A percentile compares a stretch with the other conserved stretches of the same genome.
These are phyloP conservation scores for Verasper variegatus DNA, from an alignment of 2,113 vertebrate species.

Conservation along the genomic window DNA sequence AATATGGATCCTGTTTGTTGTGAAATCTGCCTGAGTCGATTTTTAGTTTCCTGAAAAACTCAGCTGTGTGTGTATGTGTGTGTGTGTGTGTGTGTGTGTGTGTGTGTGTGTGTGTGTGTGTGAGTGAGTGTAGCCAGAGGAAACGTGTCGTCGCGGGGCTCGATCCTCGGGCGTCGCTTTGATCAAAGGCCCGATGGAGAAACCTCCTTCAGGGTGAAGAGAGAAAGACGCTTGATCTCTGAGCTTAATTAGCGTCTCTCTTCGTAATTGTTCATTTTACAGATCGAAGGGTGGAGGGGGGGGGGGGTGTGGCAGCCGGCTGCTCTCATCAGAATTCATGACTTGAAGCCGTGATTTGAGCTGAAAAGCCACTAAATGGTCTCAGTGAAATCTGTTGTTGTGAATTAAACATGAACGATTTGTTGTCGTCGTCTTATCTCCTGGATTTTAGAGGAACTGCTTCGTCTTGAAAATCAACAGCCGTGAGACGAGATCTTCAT, in stretches of 20 bases:
- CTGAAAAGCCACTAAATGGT: constrained; percentile 46
- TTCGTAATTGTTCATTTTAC: constrained; percentile 63
- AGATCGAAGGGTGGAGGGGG: neutral
- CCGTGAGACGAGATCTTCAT: too few species aligned
- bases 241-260: constrained; percentile 58
- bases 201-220: constrained; percentile 44
- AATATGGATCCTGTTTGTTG: constrained; percentile 50
- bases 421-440: neutral
- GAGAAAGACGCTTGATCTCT: constrained; percentile 54
- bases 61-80: neutral
- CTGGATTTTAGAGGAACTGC: neutral
- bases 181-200: constrained; percentile 51
- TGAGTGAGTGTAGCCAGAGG: constrained; percentile 32
- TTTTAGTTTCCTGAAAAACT: constrained; percentile 25
- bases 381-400: constrained; percentile 26
- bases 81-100: too few species aligned
- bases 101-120: neutral
- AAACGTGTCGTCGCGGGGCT: constrained; percentile 9
- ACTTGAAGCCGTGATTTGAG: constrained; percentile 40
- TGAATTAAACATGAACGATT: constrained; percentile 33
- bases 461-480: neutral
- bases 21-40: constrained; percentile 36
- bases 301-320: constrained; percentile 4
- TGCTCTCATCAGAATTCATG: constrained; percentile 48
- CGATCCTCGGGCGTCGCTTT: constrained; percentile 62